A percentile compares a stretch with the other conserved stretches of the same genome.
Conservation (phyloP, 92 coral and sea anemone species). For the Epizoanthus illoricatus region DNA sequence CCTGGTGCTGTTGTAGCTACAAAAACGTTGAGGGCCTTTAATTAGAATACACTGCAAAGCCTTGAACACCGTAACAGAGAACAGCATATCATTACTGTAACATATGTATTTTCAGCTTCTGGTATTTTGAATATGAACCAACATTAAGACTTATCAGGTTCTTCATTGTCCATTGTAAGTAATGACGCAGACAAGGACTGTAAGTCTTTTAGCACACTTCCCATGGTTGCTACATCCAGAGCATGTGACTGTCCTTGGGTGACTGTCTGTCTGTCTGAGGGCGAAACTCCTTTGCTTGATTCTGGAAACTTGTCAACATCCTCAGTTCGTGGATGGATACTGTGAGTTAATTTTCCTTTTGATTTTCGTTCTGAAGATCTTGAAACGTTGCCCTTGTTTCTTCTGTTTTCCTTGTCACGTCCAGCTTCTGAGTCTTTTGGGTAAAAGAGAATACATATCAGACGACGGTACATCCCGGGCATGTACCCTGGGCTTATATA, state of each 20-base stretch:
- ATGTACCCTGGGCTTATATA: neutral
- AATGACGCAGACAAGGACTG: slow-evolving; percentile 75
- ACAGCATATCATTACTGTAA: no score
- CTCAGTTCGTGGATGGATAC: no score
- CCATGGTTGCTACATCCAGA: slow-evolving; percentile 49
- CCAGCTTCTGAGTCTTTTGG: slow-evolving; percentile 11
- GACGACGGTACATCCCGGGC: neutral
- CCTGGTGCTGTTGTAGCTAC: no score
- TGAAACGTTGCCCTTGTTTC: neutral
- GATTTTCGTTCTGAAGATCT: no score
- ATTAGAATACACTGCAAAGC: no score
- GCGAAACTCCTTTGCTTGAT: neutral
- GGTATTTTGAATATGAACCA: neutral
- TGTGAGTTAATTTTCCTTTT: no score
- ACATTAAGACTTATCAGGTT: neutral
- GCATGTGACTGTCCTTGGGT: neutral
- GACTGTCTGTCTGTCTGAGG: neutral
- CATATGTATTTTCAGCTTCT: no score
- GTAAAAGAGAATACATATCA: neutral
- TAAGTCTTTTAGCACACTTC: slow-evolving; percentile 67
- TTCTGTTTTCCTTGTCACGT: slow-evolving; percentile 21
- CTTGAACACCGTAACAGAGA: no score
- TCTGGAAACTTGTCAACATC: no score
- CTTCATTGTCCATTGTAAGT: slow-evolving; percentile 60
- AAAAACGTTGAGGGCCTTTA: no score